Evolutionary conservation across 2,888 invertebrate species (phyloP).

Genomic region (Archips xylosteana): DNA sequence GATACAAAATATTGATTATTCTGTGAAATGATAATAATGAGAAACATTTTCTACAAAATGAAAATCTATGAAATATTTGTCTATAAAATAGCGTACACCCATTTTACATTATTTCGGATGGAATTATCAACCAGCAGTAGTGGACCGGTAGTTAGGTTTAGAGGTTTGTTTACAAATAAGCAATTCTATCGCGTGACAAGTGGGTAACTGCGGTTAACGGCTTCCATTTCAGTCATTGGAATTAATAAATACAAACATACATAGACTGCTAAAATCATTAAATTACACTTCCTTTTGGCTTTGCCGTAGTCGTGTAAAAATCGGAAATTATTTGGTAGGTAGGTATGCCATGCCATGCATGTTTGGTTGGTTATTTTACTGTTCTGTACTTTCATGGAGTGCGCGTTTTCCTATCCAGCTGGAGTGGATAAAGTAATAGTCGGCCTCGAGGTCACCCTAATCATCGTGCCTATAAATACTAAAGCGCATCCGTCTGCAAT

Average conservation of each 20-base stretch:
- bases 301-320: constrained; percentile 42
- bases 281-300: too few species aligned
- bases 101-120: not conserved
- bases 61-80: too few species aligned
- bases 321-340: constrained; percentile 52
- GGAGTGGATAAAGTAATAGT: constrained; percentile 52
- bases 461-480: constrained; percentile 58
- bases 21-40: too few species aligned
- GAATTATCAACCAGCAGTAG: constrained; percentile 8
- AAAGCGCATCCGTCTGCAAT: constrained; percentile 21
- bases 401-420: not conserved
- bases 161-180: constrained; percentile 50
- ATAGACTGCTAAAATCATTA: too few species aligned
- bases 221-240: constrained; percentile 53
- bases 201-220: constrained; percentile 38
- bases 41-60: too few species aligned
- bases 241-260: constrained; percentile 41
- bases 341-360: constrained; percentile 53
- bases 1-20: too few species aligned
- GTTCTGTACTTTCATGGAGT: constrained; percentile 49
- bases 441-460: constrained; percentile 60
- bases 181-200: constrained; percentile 67
- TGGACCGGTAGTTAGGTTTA: constrained; percentile 44
- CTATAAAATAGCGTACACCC: too few species aligned
- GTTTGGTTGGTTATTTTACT: too few species aligned